phyloP scores from a whole-genome alignment of 2,113 vertebrate genomes.

The Bambusicola thoracicus region DNA sequence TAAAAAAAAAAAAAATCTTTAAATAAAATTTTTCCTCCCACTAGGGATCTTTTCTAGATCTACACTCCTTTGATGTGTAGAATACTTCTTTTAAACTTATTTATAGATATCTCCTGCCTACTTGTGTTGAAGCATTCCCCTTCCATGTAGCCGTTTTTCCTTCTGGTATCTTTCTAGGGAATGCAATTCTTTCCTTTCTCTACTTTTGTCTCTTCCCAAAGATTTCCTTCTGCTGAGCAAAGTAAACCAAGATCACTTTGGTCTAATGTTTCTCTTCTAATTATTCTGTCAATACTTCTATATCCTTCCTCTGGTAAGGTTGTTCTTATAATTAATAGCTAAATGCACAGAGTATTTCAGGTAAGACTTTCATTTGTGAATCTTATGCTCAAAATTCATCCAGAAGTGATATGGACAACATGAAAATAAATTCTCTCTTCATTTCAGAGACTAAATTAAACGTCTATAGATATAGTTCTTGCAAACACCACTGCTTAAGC shows the following conservation, averaged over 20 bases:
- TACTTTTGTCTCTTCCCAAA: neutral
- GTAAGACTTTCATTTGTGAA: neutral
- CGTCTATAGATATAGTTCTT: neutral
- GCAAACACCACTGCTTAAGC: neutral
- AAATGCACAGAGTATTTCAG: neutral
- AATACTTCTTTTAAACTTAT: neutral
- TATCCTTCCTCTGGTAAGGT: neutral
- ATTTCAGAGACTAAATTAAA: neutral
- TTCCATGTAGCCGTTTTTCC: neutral
- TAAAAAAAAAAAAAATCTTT: neutral
- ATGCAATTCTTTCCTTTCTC: neutral
- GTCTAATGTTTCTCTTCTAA: neutral
- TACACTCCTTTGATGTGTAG: neutral
- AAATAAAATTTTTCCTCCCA: neutral
- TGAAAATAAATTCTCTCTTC: neutral
- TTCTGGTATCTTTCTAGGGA: neutral
- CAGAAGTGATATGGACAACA: neutral
- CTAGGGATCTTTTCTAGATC: neutral
- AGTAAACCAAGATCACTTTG: neutral
- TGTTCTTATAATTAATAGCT: neutral
- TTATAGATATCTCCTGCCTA: accelerated
- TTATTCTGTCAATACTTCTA: neutral
- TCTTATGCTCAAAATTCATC: neutral
- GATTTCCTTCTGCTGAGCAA: neutral
- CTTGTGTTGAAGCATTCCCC: neutral